Conservation (phyloP, 2,797 vertebrate genomes). For the Brachymystax lenok region DNA sequence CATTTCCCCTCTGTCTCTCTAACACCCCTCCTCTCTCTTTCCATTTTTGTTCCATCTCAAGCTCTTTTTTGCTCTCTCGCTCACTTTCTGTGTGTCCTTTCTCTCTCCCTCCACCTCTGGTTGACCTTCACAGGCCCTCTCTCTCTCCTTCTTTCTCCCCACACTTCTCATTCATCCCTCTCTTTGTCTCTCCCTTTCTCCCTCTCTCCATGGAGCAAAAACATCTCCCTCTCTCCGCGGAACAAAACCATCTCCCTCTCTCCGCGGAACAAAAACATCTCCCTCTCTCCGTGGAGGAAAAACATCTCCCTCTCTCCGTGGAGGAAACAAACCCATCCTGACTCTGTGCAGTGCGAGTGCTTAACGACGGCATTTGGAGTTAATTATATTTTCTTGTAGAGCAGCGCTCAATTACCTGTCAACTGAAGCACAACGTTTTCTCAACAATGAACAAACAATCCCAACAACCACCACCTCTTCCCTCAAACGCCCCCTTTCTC, state of each 20-base stretch:
- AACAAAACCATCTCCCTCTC: no score
- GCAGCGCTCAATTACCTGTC: slow-evolving; percentile 49
- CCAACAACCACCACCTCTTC: slow-evolving; percentile 19
- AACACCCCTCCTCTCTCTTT: neutral
- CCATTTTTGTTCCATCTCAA: slow-evolving; percentile 15
- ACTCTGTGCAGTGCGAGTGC: no score
- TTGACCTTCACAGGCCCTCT: neutral
- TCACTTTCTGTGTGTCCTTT: neutral
- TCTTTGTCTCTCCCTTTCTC: no score
- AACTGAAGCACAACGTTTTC: slow-evolving; percentile 38
- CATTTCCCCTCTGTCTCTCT: neutral
- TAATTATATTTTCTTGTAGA: neutral
- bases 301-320: no score
- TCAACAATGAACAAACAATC: slow-evolving; percentile 23
- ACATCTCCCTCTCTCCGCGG: no score
- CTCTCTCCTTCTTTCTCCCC: neutral
- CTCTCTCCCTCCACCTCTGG: no score
- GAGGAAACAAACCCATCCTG: neutral
- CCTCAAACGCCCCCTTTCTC: neutral
- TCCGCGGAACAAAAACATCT: no score
- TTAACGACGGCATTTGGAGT: no score
- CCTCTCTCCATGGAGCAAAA: no score
- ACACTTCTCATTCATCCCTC: no score
- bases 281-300: no score
- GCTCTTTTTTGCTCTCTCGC: neutral